phyloP scores from a whole-genome alignment of 2,113 vertebrate genomes.

The Chroicocephalus ridibundus region DNA sequence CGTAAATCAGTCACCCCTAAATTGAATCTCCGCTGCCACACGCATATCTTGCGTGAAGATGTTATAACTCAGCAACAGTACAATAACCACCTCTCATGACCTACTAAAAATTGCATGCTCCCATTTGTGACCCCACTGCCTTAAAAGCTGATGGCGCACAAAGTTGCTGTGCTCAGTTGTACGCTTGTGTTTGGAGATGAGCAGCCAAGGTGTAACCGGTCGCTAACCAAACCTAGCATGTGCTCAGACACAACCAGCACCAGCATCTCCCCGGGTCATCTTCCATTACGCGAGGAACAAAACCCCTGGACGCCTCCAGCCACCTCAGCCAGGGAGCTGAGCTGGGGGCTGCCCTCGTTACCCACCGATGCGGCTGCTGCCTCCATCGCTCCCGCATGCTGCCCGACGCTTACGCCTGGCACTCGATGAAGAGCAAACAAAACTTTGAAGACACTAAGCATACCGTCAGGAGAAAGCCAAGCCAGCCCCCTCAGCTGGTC shows the following conservation, averaged over 20 bases:
- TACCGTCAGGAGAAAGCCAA: background rate
- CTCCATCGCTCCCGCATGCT: background rate
- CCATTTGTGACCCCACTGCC: background rate
- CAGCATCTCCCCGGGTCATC: background rate
- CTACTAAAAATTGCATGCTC: constrained; percentile 35
- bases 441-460: background rate
- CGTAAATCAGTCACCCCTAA: constrained; percentile 47
- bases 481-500: background rate
- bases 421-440: background rate
- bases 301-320: accelerated
- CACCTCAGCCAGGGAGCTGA: background rate
- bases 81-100: constrained; percentile 39
- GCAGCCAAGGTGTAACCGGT: background rate
- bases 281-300: background rate
- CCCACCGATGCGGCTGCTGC: background rate
- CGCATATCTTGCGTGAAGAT: constrained; percentile 16
- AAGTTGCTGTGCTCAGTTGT: background rate
- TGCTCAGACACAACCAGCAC: background rate
- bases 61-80: constrained; percentile 46
- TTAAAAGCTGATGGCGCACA: background rate
- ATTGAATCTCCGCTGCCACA: constrained; percentile 54
- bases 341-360: background rate
- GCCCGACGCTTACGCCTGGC: background rate
- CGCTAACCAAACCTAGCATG: background rate
- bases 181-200: background rate